Conservation (phyloP, 2,888 invertebrate genomes). For the Drosophila seclusa region DNA sequence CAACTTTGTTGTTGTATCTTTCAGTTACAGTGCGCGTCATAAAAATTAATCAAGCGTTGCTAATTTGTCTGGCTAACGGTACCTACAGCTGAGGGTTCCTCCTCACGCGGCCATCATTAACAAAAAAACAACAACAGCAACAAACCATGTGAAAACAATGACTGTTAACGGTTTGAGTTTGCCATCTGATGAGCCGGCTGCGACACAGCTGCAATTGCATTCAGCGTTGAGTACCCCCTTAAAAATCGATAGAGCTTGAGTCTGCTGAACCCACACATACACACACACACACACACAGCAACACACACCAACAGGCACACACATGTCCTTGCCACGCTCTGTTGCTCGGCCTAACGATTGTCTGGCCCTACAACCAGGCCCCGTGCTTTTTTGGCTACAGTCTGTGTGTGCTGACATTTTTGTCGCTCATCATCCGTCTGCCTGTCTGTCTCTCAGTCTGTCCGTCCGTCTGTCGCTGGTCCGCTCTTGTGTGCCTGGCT, state of each 20-base stretch:
- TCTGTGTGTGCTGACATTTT: constrained; percentile 26
- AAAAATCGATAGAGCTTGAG: constrained; percentile 59
- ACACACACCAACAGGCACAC: constrained; percentile 25
- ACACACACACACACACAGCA: neutral
- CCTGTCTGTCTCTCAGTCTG: neutral
- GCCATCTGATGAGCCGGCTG: constrained; percentile 32
- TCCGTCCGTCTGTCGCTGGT: neutral
- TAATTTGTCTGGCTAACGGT: constrained; percentile 70
- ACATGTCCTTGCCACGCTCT: constrained; percentile 72
- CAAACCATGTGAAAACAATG: constrained; percentile 45
- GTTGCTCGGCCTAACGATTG: constrained; percentile 73
- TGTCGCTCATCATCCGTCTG: constrained; percentile 24
- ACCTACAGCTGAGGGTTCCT: constrained; percentile 7
- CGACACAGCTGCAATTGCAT: constrained; percentile 56
- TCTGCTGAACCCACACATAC: constrained; percentile 11
- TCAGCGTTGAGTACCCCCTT: constrained; percentile 28
- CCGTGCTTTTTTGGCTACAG: constrained; percentile 8
- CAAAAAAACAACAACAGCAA: constrained; percentile 11
- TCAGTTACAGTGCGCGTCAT: constrained; percentile 58
- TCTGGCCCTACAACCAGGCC: constrained; percentile 20
- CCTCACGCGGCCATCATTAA: constrained; percentile 40
- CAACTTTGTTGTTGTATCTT: constrained; percentile 46
- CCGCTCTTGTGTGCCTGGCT: constrained; percentile 59
- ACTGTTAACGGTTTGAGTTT: constrained; percentile 23
- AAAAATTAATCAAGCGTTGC: constrained; percentile 76